A percentile compares a stretch with the other conserved stretches of the same genome.
Evolutionary conservation across 2,797 vertebrate genomes (phyloP).

Genomic region (Mus spretus): DNA sequence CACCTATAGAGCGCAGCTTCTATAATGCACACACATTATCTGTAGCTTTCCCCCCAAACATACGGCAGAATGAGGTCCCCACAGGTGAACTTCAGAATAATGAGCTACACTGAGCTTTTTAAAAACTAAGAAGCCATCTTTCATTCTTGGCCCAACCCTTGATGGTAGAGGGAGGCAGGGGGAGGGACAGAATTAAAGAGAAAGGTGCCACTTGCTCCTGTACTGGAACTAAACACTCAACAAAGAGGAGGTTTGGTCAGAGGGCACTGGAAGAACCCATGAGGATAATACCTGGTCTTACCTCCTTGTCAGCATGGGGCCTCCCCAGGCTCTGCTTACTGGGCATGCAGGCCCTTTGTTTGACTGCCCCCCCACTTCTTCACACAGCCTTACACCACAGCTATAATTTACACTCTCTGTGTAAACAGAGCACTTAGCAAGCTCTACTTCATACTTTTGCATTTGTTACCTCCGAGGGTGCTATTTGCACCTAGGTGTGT

Average conservation of each 20-base stretch:
- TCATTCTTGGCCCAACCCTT: background rate
- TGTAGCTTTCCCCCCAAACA: background rate
- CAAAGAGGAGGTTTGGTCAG: background rate
- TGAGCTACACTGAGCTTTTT: background rate
- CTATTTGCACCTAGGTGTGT: constrained; percentile 69
- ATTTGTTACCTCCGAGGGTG: constrained; percentile 45
- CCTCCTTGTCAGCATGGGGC: background rate
- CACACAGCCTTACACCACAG: constrained; percentile 26
- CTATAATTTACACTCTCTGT: constrained; percentile 60
- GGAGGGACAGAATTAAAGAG: constrained; percentile 12
- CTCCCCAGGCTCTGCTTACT: background rate
- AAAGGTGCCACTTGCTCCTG: background rate
- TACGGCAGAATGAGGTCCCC: background rate
- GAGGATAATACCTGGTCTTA: background rate
- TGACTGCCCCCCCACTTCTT: background rate
- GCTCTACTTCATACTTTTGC: constrained; percentile 54
- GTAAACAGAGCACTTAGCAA: constrained; percentile 69
- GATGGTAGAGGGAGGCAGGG: background rate
- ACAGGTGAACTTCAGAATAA: background rate
- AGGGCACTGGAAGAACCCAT: background rate
- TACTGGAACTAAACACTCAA: background rate
- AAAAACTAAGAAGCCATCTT: background rate
- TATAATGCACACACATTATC: accelerated
- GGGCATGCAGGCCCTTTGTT: background rate
- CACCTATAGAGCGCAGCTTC: background rate